phyloP scores from a whole-genome alignment of 2,888 invertebrate genomes.

The Ernsta delagoae region DNA sequence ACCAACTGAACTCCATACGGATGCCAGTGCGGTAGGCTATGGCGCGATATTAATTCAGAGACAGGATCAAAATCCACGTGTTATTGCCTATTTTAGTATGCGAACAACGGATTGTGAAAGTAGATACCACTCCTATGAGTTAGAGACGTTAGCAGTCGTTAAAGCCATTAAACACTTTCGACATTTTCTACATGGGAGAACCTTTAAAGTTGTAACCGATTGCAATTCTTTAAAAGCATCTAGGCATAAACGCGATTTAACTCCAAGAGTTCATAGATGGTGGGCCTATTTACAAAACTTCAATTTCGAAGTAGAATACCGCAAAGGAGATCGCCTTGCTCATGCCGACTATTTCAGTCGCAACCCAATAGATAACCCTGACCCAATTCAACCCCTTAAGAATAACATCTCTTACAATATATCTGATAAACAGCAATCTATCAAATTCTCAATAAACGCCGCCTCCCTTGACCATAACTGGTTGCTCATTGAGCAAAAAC shows the following conservation, averaged over 20 bases:
- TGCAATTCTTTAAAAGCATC: slow-evolving; percentile 51
- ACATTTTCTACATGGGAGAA: slow-evolving; percentile 44
- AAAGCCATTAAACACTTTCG: slow-evolving; percentile 48
- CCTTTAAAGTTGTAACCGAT: slow-evolving; percentile 43
- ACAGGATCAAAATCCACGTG: slow-evolving; percentile 11
- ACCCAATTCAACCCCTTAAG: background rate
- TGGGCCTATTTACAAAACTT: slow-evolving; percentile 49
- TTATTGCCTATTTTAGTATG: slow-evolving; percentile 39
- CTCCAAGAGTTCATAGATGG: slow-evolving; percentile 49
- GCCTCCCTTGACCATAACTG: slow-evolving; percentile 6
- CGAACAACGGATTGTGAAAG: slow-evolving; percentile 37
- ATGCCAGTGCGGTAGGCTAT: slow-evolving; percentile 43
- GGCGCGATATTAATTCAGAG: slow-evolving; percentile 40
- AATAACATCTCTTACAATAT: too few species aligned
- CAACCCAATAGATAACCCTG: slow-evolving; percentile 29
- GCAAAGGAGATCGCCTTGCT: slow-evolving; percentile 38
- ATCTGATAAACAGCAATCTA: too few species aligned
- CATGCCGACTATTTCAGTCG: slow-evolving; percentile 43
- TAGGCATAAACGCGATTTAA: slow-evolving; percentile 46
- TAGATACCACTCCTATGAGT: slow-evolving; percentile 43
- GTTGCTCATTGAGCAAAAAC: slow-evolving; percentile 13
- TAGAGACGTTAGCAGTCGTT: slow-evolving; percentile 43
- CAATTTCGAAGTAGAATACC: slow-evolving; percentile 43
- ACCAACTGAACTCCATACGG: slow-evolving; percentile 36
- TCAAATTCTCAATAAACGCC: background rate